Conservation (phyloP, 2,888 invertebrate genomes). For the Sinodicranocentrus sp. region DNA sequence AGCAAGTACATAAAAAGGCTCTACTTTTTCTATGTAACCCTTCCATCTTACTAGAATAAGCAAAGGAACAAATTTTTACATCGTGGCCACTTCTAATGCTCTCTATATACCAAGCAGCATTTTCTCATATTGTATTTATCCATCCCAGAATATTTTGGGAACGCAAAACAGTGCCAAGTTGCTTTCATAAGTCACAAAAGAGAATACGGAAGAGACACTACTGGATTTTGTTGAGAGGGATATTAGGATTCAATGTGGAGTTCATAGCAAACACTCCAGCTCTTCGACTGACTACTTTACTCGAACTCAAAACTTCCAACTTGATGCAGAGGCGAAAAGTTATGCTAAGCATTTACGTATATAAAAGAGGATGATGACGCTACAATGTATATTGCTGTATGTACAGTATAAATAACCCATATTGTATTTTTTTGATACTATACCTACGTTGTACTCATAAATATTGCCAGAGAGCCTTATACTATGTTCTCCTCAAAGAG, state of each 20-base stretch:
- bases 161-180: background rate
- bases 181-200: constrained; percentile 4
- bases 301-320: constrained; percentile 4
- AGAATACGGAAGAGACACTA: constrained; percentile 1
- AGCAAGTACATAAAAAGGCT: background rate
- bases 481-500: background rate
- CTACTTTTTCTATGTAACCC: background rate
- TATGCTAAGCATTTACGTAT: constrained; percentile 17
- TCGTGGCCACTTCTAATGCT: too few relatives aligned
- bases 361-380: background rate
- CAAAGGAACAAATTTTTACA: too few relatives aligned
- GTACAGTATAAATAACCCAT: background rate
- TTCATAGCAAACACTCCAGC: constrained; percentile 71
- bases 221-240: constrained; percentile 44
- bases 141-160: too few relatives aligned
- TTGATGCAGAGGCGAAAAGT: constrained; percentile 10
- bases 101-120: too few relatives aligned
- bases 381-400: background rate
- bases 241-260: constrained; percentile 72
- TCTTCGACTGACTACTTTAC: constrained; percentile 35
- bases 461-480: background rate
- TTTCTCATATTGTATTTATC: too few relatives aligned
- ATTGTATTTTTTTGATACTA: background rate
- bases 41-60: too few relatives aligned
- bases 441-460: background rate